These are phyloP conservation scores for Eutolmus rufibarbis DNA, from an alignment of 2,888 invertebrate genomes.

Conservation along the genomic window DNA sequence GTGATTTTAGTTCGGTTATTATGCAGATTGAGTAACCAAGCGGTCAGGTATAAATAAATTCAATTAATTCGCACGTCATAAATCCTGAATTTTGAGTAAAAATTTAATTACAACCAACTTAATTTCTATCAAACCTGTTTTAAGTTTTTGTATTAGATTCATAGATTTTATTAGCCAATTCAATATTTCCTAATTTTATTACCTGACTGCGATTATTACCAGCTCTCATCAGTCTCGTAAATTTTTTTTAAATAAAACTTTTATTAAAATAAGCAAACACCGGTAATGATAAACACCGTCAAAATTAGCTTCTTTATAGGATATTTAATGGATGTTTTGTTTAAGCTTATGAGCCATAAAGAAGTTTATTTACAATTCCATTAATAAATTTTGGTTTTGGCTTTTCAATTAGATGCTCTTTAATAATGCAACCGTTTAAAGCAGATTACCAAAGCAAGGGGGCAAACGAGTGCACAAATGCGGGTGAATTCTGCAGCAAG, in stretches of 20 bases:
- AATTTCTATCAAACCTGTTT: not conserved
- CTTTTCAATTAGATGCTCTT: not conserved
- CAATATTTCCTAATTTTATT: not conserved
- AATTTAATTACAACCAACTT: not conserved
- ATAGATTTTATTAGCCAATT: not conserved
- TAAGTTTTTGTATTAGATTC: not conserved
- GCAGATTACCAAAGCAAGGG: not conserved
- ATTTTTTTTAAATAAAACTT: not conserved
- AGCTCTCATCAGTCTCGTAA: not conserved
- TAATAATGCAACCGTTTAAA: not conserved
- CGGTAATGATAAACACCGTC: not conserved
- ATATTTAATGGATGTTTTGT: not conserved
- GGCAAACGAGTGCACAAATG: not conserved
- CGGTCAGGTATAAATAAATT: not conserved
- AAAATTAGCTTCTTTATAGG: not conserved
- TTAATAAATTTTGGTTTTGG: not conserved
- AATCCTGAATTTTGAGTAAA: not conserved
- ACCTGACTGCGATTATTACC: not conserved
- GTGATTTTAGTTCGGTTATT: not conserved
- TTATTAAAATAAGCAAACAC: not conserved
- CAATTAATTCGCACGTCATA: not conserved
- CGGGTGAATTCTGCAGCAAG: not conserved
- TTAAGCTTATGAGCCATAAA: not conserved
- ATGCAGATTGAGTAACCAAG: not conserved
- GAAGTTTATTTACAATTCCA: not conserved